Evolutionary conservation across 2,888 invertebrate species (phyloP).

Genomic region (Dicranocentrus wangi): DNA sequence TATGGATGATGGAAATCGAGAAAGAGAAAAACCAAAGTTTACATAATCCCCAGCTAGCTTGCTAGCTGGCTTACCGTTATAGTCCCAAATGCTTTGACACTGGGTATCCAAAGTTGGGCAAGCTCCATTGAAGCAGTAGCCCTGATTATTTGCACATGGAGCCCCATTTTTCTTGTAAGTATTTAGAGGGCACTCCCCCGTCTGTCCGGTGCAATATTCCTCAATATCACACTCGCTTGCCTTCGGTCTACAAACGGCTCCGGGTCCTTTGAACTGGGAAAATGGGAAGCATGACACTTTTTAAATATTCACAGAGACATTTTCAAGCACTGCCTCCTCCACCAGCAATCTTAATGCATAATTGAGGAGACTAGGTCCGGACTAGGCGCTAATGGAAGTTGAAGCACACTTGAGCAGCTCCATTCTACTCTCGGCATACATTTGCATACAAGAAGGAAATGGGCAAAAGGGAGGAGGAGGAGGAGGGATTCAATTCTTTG

Average conservation of each 20-base stretch:
- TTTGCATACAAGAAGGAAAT: too few species aligned
- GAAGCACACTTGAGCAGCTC: slow-evolving; percentile 31
- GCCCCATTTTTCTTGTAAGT: slow-evolving; percentile 94
- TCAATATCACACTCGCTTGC: slow-evolving; percentile 96
- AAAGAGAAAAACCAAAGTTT: not conserved
- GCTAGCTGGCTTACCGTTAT: slow-evolving; percentile 76
- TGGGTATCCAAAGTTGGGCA: slow-evolving; percentile 92
- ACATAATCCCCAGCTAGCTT: too few species aligned
- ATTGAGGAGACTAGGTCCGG: slow-evolving; percentile 37
- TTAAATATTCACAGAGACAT: slow-evolving; percentile 11
- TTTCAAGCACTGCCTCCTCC: slow-evolving; percentile 1
- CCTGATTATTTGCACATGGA: slow-evolving; percentile 82
- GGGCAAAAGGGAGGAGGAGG: too few species aligned
- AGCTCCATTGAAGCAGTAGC: slow-evolving; percentile 92
- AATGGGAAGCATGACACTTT: not conserved
- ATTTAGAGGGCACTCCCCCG: slow-evolving; percentile 92
- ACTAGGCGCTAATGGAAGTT: slow-evolving; percentile 46
- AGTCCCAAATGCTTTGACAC: slow-evolving; percentile 95
- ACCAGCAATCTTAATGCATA: slow-evolving; percentile 47
- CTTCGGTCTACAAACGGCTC: slow-evolving; percentile 88
- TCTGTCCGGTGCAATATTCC: slow-evolving; percentile 92
- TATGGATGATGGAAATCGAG: not conserved
- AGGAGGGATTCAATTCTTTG: too few species aligned
- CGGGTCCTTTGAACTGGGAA: slow-evolving; percentile 83
- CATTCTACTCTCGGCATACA: not conserved